Evolutionary conservation across 2,797 vertebrate genomes (phyloP), one percentile per base, ranked within the genome.

Genomic region (Tympanoctomys barrerae): DNA sequence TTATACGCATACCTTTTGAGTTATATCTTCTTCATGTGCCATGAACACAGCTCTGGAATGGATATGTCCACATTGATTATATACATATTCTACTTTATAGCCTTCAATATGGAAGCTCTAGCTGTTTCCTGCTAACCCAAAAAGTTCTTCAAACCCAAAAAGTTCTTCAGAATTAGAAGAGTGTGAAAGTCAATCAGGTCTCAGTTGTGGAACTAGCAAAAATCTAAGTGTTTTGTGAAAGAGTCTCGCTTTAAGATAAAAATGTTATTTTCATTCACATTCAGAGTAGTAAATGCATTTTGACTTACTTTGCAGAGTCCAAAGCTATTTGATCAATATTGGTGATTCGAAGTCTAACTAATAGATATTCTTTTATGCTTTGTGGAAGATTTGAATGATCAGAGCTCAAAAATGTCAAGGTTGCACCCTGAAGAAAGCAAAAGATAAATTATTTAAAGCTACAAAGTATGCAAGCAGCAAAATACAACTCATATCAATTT

Each of bases 371-470:
- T 97, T 98, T 99, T 78, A 99, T 70, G 70, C 98, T 99, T 96
- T 99, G 97, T 64, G 99, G 98, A 97, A 99, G 97, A 59, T 97
- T 98, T 92, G 94, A 95, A 85, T 99, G 98, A 96, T 98, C 97
- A 79, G 89, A 97, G 78, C 97, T 99, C 97, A 5, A 84, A 97
- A 99, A 99, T 94, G 98, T 98, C 90, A 99, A 97, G 83, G 99
- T 98, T 92, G 98, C 98, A 94, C 99, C 99, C 99, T 99, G 96
- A 95, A 95, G 83, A 87, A 57, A 95, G 97, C 33, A 97, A 95
- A 3, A 97, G 19, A 94, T 7, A 68, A 94, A n/a, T 42, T 66
- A 94, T 78, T 96, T 97, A 94, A 71, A 94, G 68, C 61, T 11
- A 92, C 16, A 18, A 57, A 16, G 54, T 19, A 16, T 57, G 54